Evolutionary conservation across 2,888 invertebrate genomes (phyloP), one percentile per base, ranked within the genome.

Genomic region (Auanema freiburgensis): DNA sequence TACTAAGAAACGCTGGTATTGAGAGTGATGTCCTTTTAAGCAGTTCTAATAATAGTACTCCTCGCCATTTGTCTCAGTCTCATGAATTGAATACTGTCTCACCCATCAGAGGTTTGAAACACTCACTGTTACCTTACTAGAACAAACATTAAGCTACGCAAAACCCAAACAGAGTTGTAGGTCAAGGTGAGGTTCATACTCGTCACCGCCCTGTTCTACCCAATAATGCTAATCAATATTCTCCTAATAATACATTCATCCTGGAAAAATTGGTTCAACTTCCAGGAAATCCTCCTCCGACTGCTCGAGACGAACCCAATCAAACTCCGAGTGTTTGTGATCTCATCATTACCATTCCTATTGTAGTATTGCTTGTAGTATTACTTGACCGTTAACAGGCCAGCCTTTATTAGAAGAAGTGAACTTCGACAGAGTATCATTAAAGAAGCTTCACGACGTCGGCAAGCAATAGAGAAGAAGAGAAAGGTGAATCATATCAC

Each of bases 401-500:
- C 60, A 1, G 55, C 53, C 16, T 60, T 60, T 42, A 23, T 54
- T n/a, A n/a, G 54, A 4, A 43, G 51, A 6, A 24, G 43, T 11
- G 60, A 54, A 23, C 14, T 40, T 8, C 16, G 60, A 24, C 24
- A 41, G 43, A 42, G 53, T 6, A 21, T 43, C 23, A 25, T 60
- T n/a, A 14, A 55, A 25, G 24, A 16, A 25, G 54, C 46, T 11
- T 49, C 60, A 3, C 33, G 33, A 3, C 12, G 44, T 14, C 14
- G 60, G 23, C 24, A 46, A 25, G 16, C 4, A 1, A 25, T 60
- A 4, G 60, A 60, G 43, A 55, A 44, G 10, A 16, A 24, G 23
- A 44, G 60, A n/a, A 60, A 60, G n/a, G 59, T 59, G 11, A 42
- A 24, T 55, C 5, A 14, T 24, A n/a, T n/a, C n/a, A n/a, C n/a